Percentiles rank a stretch among this genome's conserved stretches.
Evolutionary conservation across 2,888 invertebrate genomes (phyloP).

Genomic region (Nyleta sp.): DNA sequence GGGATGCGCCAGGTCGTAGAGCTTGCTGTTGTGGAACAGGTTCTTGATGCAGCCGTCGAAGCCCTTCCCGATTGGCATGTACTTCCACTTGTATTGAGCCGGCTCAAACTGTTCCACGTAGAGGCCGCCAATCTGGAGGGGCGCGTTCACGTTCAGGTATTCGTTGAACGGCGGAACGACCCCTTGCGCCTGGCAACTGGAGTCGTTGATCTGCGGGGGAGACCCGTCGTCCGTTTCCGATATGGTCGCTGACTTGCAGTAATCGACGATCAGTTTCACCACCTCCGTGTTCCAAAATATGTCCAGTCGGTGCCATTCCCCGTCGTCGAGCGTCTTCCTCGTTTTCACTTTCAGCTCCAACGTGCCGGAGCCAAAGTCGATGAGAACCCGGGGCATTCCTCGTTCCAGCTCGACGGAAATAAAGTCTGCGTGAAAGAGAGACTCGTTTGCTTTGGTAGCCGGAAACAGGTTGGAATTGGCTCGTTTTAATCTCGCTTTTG

Average conservation of each 20-base stretch:
- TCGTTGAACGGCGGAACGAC: conserved; percentile 97
- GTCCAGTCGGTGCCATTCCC: conserved; percentile 98
- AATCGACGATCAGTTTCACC: conserved; percentile 96
- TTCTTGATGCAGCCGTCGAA: conserved; percentile 99
- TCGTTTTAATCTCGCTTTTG: too few species aligned
- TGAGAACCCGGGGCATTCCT: conserved; percentile 93
- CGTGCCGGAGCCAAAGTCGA: conserved; percentile 98
- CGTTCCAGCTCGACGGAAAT: conserved; percentile 96
- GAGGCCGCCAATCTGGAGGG: conserved; percentile 96
- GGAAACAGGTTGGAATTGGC: too few species aligned
- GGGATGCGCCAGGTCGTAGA: conserved; percentile 97
- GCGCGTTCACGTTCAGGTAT: conserved; percentile 97
- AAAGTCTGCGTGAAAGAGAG: conserved; percentile 86
- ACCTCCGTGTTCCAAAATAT: conserved; percentile 97
- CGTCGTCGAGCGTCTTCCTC: conserved; percentile 95
- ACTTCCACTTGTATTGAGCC: conserved; percentile 94
- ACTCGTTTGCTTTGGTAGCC: not conserved
- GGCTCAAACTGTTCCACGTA: conserved; percentile 96
- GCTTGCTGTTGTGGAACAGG: conserved; percentile 96
- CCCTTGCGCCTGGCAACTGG: conserved; percentile 94
- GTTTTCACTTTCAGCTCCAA: conserved; percentile 93
- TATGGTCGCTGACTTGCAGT: conserved; percentile 94
- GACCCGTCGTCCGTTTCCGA: conserved; percentile 95
- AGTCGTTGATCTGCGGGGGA: conserved; percentile 94
- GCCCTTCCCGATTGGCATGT: conserved; percentile 94